phyloP scores from a whole-genome alignment of 2,113 vertebrate species.

The Gila orcuttii region DNA sequence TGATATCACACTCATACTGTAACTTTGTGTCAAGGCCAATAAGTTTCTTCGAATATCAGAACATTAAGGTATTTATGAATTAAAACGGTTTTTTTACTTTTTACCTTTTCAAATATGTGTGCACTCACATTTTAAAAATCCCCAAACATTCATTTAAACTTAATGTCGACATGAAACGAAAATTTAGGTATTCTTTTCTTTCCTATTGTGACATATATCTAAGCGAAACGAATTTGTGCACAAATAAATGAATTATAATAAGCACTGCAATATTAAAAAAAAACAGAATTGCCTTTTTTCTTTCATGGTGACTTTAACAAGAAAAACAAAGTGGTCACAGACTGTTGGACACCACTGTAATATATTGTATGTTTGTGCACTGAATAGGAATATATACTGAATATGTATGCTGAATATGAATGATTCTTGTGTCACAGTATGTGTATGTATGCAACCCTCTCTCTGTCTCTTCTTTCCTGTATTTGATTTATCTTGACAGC shows the following conservation, averaged over 20 bases:
- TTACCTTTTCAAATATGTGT: no score
- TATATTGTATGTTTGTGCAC: neutral
- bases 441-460: neutral
- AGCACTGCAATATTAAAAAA: no score
- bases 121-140: no score
- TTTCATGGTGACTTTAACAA: neutral
- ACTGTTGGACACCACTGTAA: neutral
- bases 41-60: neutral
- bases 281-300: no score
- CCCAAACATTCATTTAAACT: no score
- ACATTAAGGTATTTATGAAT: no score
- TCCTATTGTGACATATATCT: no score
- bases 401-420: neutral
- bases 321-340: neutral
- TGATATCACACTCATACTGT: neutral
- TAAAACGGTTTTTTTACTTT: no score
- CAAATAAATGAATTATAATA: no score
- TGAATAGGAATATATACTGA: neutral
- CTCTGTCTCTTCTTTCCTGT: neutral
- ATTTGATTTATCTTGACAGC: slow-evolving; percentile 32
- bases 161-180: no score
- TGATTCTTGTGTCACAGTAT: neutral
- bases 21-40: neutral
- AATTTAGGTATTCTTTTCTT: no score
- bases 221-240: no score